phyloP scores from a whole-genome alignment of 2,888 invertebrate species.

The Cylindroiulus punctatus region DNA sequence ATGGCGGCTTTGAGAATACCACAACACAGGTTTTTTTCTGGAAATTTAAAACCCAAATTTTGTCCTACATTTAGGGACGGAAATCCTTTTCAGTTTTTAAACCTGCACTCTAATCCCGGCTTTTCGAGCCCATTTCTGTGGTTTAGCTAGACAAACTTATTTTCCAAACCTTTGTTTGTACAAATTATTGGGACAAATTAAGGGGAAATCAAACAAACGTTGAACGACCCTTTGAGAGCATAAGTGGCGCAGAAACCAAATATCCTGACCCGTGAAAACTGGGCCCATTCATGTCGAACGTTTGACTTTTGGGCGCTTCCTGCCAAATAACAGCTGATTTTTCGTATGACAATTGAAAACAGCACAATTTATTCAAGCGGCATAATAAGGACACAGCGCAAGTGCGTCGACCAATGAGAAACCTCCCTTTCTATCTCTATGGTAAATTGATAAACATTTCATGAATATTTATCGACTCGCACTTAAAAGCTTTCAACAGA shows the following conservation, averaged over 20 bases:
- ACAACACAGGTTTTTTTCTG: background rate
- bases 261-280: slow-evolving; percentile 39
- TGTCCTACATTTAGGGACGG: background rate
- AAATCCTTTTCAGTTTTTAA: background rate
- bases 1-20: too few relatives aligned
- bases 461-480: slow-evolving; percentile 6
- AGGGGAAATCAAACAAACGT: slow-evolving; percentile 13
- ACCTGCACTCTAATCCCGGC: background rate
- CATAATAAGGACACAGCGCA: slow-evolving; percentile 8
- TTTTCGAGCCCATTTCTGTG: background rate
- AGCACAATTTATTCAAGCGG: background rate
- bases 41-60: background rate
- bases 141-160: background rate
- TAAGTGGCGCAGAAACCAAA: slow-evolving; percentile 2
- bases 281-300: background rate
- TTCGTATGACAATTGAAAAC: background rate
- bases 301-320: slow-evolving; percentile 39
- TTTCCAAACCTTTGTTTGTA: background rate
- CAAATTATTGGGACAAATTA: slow-evolving; percentile 43
- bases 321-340: background rate
- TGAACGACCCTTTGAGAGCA: slow-evolving; percentile 25
- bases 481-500: slow-evolving; percentile 21
- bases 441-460: slow-evolving; percentile 10
- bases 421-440: background rate
- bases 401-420: background rate